Base-by-base conservation (phyloP, 92 coral and sea anemone species). In the Parazoanthus swiftii region DNA sequence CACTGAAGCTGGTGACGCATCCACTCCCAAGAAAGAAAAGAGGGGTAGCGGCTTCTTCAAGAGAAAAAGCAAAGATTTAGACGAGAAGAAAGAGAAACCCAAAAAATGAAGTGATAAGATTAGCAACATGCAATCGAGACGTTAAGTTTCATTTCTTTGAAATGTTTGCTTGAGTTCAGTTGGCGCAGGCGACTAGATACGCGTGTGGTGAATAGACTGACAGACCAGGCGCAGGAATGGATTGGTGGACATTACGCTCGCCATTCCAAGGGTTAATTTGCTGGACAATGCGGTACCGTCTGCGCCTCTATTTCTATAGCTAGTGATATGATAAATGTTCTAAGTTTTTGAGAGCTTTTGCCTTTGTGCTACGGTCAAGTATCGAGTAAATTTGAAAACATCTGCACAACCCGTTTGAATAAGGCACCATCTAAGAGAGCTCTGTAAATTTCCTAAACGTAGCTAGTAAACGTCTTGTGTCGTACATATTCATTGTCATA, bases 1-100 rank as follows among this genome's bases (percentile, higher is more conserved):
- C 11, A 73, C 91, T 20, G 95, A 92, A 37, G 83, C 95, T 0
- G 89, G 89, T 35, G 91, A 85, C 20, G 81, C 93, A 10, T 91
- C 98, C 0, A 95, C 98, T 15, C 93, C 90, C 81, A 93, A 93
- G 94, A 97, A 97, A 82, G 91, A 88, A 38, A 94, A 94, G 37
- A 92, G 93, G 36, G 89, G 93, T 3, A 94, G 95, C 39, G 77
- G 94, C 37, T 94, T 94, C 92, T 92, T 91, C 42, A 94, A 94
- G 63, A 89, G 98, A 79, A 91, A 86, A 67, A 94, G 98, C 93
- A 94, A 93, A 81, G 92, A 94, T 86, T 81, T 94, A 39, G 95
- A 94, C 20, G 92, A 94, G 66, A 84, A 84, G 79, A 84, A 70
- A 84, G 87, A 84, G 46, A 84, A 72, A 73, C 63, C 87, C 44